phyloP scores from a whole-genome alignment of 1,140 invertebrate genomes.

The Pseudomyrmex pallidus region DNA sequence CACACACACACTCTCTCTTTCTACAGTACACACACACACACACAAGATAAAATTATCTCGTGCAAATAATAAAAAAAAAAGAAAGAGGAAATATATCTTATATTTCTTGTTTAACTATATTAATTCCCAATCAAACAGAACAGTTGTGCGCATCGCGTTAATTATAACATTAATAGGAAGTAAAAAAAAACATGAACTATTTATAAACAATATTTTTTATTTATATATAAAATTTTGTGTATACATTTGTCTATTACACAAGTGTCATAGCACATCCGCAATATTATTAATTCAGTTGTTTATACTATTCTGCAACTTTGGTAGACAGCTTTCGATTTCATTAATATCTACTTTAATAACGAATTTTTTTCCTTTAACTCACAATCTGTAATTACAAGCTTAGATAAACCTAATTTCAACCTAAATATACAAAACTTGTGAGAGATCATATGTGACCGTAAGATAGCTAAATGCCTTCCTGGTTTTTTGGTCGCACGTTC shows the following conservation, averaged over 20 bases:
- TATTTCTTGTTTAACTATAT: background rate
- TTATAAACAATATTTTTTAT: slow-evolving; percentile 16
- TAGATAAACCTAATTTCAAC: background rate
- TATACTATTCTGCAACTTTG: slow-evolving; percentile 10
- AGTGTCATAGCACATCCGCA: background rate
- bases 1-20: too few species aligned
- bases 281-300: slow-evolving; percentile 27
- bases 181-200: background rate
- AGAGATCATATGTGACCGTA: slow-evolving; percentile 26
- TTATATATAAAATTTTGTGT: slow-evolving; percentile 35
- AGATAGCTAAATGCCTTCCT: background rate
- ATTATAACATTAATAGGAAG: slow-evolving; percentile 3
- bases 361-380: background rate
- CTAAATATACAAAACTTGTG: slow-evolving; percentile 4
- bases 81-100: too few species aligned
- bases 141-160: background rate
- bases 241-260: background rate
- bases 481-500: background rate
- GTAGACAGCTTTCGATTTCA: slow-evolving; percentile 26
- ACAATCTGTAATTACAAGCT: background rate
- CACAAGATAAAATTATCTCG: too few species aligned
- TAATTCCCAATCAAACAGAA: background rate
- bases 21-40: too few species aligned
- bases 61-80: too few species aligned
- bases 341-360: background rate